Conservation (phyloP, 2,113 vertebrate genomes). For the Asarcornis scutulata region DNA sequence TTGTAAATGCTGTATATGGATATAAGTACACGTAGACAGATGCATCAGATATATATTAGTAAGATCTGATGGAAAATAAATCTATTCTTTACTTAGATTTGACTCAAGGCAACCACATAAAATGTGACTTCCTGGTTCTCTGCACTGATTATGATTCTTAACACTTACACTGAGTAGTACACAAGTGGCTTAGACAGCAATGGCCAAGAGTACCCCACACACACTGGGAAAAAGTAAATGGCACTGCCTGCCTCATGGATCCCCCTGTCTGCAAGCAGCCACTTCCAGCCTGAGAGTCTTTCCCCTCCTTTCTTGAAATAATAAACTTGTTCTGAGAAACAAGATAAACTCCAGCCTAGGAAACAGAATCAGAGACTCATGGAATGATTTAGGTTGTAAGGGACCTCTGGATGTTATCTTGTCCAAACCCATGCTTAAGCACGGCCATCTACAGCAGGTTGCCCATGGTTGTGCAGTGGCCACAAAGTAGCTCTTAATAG, state of each 20-base stretch:
- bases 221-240: neutral
- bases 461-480: neutral
- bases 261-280: neutral
- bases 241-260: fast-evolving
- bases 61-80: neutral
- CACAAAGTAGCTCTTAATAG: neutral
- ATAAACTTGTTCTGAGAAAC: neutral
- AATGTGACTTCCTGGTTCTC: neutral
- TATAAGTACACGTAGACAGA: neutral
- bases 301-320: neutral
- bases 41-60: neutral
- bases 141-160: neutral
- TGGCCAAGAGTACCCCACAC: neutral
- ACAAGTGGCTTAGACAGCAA: neutral
- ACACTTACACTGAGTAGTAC: fast-evolving
- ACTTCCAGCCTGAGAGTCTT: neutral
- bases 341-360: neutral
- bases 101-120: neutral
- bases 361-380: neutral
- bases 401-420: neutral
- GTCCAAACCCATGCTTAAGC: no score
- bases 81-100: neutral
- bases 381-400: neutral
- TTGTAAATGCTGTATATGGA: neutral
- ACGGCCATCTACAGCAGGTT: neutral